phyloP scores from a whole-genome alignment of 2,113 vertebrate genomes.

The Leucosticte australis region DNA sequence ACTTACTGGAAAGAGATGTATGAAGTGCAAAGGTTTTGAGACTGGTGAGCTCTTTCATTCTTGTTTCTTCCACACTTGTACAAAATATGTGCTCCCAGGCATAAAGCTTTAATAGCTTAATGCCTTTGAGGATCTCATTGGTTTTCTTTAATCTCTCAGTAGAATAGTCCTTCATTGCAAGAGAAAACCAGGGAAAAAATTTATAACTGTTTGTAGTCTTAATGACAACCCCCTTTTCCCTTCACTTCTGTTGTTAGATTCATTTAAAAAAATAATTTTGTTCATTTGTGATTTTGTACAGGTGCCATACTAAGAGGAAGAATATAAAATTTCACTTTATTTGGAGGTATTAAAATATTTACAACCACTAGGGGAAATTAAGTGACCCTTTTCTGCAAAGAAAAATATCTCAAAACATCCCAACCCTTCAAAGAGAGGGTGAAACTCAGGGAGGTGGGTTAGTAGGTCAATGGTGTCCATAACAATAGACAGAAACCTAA shows the following conservation, averaged over 20 bases:
- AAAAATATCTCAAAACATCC: background rate
- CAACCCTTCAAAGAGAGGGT: background rate
- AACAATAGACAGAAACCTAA: background rate
- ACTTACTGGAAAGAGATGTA: conserved; percentile 88
- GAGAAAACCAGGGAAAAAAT: background rate
- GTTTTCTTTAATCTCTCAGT: conserved; percentile 97
- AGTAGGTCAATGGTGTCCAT: background rate
- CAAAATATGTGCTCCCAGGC: conserved; percentile 98
- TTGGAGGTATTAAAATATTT: background rate
- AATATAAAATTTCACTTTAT: background rate
- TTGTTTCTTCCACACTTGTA: conserved; percentile 88
- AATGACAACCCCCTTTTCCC: background rate
- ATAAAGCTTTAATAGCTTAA: conserved; percentile 94
- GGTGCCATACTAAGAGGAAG: background rate
- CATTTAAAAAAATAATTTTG: fast-evolving
- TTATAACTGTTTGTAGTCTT: background rate
- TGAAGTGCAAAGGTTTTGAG: conserved; percentile 87
- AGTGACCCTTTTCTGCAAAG: background rate
- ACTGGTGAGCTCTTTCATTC: conserved; percentile 89
- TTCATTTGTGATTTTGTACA: background rate
- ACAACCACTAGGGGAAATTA: background rate
- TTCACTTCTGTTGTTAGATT: background rate
- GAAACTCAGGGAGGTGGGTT: background rate
- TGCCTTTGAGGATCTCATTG: conserved; percentile 95
- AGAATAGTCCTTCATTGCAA: conserved; percentile 87